Evolutionary conservation across 2,113 vertebrate genomes (phyloP).

Genomic region (Phycodurus eques): DNA sequence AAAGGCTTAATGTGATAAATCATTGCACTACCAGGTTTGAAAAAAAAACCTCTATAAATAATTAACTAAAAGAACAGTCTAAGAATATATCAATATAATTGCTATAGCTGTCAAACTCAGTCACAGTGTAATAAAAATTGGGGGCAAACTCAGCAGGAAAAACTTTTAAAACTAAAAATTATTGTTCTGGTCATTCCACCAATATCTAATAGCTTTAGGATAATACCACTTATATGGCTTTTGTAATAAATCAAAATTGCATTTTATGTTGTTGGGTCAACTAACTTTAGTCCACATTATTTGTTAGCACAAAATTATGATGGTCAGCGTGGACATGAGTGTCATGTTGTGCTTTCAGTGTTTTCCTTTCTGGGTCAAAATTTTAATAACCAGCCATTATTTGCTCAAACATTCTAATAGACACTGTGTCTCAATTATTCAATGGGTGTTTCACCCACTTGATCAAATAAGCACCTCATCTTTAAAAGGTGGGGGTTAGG

Average conservation of each 20-base stretch:
- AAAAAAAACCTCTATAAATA: neutral
- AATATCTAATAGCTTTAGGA: neutral
- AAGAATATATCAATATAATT: neutral
- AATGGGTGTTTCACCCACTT: no score
- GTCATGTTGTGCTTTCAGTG: neutral
- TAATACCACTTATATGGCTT: neutral
- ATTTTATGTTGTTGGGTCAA: neutral
- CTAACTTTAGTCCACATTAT: neutral
- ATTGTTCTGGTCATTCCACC: neutral
- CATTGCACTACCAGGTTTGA: neutral
- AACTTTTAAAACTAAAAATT: neutral
- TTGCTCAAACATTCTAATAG: neutral
- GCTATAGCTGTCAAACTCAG: neutral
- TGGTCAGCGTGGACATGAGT: neutral
- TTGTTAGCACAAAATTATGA: neutral
- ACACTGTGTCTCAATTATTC: neutral
- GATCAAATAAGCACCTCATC: no score
- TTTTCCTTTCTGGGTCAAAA: neutral
- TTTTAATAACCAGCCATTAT: neutral
- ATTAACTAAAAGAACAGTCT: neutral
- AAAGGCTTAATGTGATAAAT: neutral
- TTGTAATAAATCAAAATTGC: neutral
- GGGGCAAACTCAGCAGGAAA: neutral
- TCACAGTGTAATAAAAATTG: neutral
- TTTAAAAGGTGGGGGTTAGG: no score